A percentile compares a stretch with the other conserved stretches of the same genome.
phyloP scores from a whole-genome alignment of 2,888 invertebrate genomes.

The Lasioglossum pauxillum region DNA sequence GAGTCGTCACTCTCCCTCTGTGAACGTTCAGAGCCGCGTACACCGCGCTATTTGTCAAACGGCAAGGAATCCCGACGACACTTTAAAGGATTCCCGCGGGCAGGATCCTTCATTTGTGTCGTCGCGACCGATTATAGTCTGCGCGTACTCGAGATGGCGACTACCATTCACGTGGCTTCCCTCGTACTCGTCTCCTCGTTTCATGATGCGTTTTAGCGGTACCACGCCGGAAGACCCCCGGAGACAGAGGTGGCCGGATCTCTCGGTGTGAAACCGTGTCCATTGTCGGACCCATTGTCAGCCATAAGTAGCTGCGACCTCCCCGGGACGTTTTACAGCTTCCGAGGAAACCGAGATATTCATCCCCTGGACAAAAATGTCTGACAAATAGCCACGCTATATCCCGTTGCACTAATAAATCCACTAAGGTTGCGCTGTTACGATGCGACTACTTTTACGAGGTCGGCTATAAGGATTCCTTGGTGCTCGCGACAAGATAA shows the following conservation, averaged over 20 bases:
- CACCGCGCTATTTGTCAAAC: slow-evolving; percentile 36
- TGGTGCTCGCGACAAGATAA: not conserved
- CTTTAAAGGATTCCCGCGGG: slow-evolving; percentile 36
- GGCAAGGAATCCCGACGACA: not conserved
- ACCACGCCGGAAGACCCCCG: slow-evolving; percentile 76
- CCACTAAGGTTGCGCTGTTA: not conserved
- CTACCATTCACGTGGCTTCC: slow-evolving; percentile 30
- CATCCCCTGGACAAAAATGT: slow-evolving; percentile 49
- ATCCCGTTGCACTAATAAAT: not conserved
- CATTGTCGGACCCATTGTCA: slow-evolving; percentile 78
- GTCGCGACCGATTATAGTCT: slow-evolving; percentile 20
- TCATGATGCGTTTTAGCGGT: slow-evolving; percentile 77
- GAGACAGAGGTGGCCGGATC: slow-evolving; percentile 72
- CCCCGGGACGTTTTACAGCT: slow-evolving; percentile 61
- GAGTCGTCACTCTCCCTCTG: not conserved
- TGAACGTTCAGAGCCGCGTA: not conserved
- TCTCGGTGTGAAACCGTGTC: slow-evolving; percentile 77
- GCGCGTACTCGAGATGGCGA: slow-evolving; percentile 35
- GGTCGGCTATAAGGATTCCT: not conserved
- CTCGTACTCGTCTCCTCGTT: slow-evolving; percentile 58
- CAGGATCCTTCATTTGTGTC: slow-evolving; percentile 26
- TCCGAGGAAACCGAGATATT: slow-evolving; percentile 54
- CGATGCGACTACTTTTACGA: not conserved
- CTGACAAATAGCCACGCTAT: slow-evolving; percentile 45
- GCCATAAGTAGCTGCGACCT: slow-evolving; percentile 77